A percentile compares a stretch with the other conserved stretches of the same genome.
These are phyloP conservation scores for Equus quagga DNA, from an alignment of 2,113 vertebrate genomes.

Conservation along the genomic window DNA sequence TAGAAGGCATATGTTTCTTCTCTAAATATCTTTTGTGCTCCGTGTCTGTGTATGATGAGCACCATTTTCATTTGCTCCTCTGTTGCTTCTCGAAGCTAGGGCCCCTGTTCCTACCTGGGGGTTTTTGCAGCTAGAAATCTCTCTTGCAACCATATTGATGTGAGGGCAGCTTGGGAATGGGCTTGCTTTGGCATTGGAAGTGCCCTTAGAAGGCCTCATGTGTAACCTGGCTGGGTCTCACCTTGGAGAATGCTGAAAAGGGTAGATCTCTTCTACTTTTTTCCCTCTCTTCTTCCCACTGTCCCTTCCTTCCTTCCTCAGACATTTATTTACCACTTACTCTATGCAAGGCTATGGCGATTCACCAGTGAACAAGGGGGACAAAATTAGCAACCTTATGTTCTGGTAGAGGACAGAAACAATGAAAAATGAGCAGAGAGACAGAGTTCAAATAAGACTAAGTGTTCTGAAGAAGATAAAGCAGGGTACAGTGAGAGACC, in stretches of 20 bases:
- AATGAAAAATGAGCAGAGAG: background rate
- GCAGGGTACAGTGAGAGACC: background rate
- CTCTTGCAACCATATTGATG: background rate
- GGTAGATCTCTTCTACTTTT: background rate
- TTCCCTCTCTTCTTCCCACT: no score
- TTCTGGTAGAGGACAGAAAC: background rate
- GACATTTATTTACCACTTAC: background rate
- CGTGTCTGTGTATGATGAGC: background rate
- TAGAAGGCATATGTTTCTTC: constrained; percentile 34
- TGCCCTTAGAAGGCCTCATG: background rate
- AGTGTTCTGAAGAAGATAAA: constrained; percentile 24
- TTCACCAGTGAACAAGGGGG: background rate
- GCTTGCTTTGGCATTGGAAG: background rate
- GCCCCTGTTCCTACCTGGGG: background rate
- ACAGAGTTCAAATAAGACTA: background rate
- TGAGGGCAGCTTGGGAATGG: background rate
- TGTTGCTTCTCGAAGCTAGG: background rate
- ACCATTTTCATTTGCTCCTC: background rate
- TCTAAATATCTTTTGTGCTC: constrained; percentile 44
- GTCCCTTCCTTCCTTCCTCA: background rate
- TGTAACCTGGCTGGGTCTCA: background rate
- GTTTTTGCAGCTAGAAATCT: background rate
- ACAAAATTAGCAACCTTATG: background rate
- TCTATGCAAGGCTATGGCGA: background rate
- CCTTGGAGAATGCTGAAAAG: background rate